Percentiles rank a stretch among this genome's conserved stretches.
These are phyloP conservation scores for Oreochromis mossambicus DNA, from an alignment of 2,797 vertebrate genomes.

Conservation along the genomic window DNA sequence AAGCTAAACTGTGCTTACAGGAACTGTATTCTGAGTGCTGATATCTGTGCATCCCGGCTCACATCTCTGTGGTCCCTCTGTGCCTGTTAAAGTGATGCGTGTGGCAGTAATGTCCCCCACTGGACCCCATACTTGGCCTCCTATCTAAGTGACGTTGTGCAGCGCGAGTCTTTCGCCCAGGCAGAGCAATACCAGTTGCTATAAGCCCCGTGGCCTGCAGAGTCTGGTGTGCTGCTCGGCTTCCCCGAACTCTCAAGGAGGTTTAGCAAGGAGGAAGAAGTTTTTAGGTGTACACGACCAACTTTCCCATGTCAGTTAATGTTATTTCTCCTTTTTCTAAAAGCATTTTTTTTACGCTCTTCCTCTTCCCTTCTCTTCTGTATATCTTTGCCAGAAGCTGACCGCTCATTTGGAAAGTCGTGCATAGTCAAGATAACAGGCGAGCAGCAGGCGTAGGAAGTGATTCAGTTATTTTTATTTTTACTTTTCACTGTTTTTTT, in stretches of 20 bases:
- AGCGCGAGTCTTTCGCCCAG: slow-evolving; percentile 13
- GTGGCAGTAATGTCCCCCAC: slow-evolving; percentile 37
- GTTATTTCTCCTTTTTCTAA: slow-evolving; percentile 28
- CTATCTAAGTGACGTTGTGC: slow-evolving; percentile 30
- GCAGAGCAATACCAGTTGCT: slow-evolving; percentile 3
- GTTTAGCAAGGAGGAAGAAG: background rate
- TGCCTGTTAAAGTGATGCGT: slow-evolving; percentile 41
- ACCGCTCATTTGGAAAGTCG: slow-evolving; percentile 53
- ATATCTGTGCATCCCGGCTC: slow-evolving; percentile 10
- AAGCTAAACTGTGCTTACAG: background rate
- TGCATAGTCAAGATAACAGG: slow-evolving; percentile 65
- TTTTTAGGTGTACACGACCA: background rate
- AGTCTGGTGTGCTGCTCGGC: background rate
- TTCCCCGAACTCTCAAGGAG: background rate
- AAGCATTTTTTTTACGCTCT: slow-evolving; percentile 4
- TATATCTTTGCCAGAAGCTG: slow-evolving; percentile 44
- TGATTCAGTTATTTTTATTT: slow-evolving; percentile 72
- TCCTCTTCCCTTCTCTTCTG: slow-evolving; percentile 36
- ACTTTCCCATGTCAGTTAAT: slow-evolving; percentile 36
- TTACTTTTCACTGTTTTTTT: slow-evolving; percentile 13
- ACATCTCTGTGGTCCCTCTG: slow-evolving; percentile 25
- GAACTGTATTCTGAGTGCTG: background rate
- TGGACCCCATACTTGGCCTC: slow-evolving; percentile 32
- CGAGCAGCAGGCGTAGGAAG: slow-evolving; percentile 60
- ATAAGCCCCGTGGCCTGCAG: background rate